phyloP scores from a whole-genome alignment of 2,113 vertebrate genomes.

The Zosterops hypoxanthus region DNA sequence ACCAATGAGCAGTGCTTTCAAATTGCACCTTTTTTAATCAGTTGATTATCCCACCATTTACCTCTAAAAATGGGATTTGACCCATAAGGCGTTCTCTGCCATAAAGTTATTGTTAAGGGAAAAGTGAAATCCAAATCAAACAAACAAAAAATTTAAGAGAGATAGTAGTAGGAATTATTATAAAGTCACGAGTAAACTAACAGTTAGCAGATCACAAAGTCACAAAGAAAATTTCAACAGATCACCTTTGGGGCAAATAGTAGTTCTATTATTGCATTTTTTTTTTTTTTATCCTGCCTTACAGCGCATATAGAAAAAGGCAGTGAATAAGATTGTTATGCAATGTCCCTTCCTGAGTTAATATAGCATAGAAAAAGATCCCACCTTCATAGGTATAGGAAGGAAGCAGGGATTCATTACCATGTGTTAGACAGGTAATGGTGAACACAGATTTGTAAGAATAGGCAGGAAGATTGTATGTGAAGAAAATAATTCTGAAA shows the following conservation, averaged over 20 bases:
- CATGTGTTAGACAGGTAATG: background rate
- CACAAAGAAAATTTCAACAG: background rate
- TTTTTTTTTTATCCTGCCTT: background rate
- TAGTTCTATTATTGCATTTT: background rate
- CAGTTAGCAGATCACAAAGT: background rate
- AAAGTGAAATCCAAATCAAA: background rate
- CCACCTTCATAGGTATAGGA: background rate
- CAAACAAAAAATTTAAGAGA: background rate
- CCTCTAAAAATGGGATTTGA: background rate
- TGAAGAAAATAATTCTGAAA: background rate
- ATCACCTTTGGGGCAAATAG: background rate
- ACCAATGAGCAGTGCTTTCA: background rate
- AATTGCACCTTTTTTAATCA: background rate
- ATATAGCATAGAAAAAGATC: background rate
- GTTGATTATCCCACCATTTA: background rate
- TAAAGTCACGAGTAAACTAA: background rate
- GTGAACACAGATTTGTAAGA: background rate
- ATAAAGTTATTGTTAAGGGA: background rate
- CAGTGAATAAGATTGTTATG: background rate
- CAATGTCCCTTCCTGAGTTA: background rate
- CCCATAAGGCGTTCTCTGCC: background rate
- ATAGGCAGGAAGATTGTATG: background rate
- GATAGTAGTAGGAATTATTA: background rate
- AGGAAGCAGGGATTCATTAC: background rate
- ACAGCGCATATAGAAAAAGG: background rate